Evolutionary conservation across 2,113 vertebrate genomes (phyloP).

Genomic region (Pseudorhombus dupliciocellatus): DNA sequence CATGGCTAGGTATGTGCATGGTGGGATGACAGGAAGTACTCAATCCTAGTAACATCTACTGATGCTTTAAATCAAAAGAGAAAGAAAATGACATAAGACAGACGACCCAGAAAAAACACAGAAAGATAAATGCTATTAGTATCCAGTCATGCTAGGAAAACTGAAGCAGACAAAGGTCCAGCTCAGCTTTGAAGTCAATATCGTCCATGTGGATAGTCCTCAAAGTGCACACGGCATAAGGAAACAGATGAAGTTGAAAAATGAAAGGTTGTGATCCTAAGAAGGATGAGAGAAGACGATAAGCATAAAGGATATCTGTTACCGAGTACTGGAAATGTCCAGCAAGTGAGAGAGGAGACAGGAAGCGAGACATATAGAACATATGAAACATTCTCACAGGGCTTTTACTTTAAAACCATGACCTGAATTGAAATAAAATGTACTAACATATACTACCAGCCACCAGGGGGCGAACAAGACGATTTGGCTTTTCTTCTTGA

Average conservation of each 20-base stretch:
- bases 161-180: neutral
- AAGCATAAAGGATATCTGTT: slow-evolving; percentile 11
- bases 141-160: neutral
- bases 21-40: neutral
- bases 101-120: neutral
- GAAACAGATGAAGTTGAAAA: slow-evolving; percentile 20
- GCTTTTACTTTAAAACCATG: neutral
- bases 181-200: slow-evolving; percentile 14
- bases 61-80: slow-evolving; percentile 18
- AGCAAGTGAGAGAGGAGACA: neutral
- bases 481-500: neutral
- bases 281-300: slow-evolving; percentile 7
- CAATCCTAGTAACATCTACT: slow-evolving; percentile 6
- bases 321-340: slow-evolving; percentile 16
- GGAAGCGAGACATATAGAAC: neutral
- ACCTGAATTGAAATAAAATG: neutral
- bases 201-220: slow-evolving; percentile 6
- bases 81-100: slow-evolving; percentile 5
- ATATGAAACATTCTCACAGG: neutral
- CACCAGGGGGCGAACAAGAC: neutral
- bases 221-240: slow-evolving; percentile 5
- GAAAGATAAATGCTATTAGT: slow-evolving; percentile 13
- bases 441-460: no score
- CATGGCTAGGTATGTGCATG: no score
- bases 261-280: slow-evolving; percentile 3